phyloP scores from a whole-genome alignment of 2,797 vertebrate species.

The Neosilurus hyrtlii region DNA sequence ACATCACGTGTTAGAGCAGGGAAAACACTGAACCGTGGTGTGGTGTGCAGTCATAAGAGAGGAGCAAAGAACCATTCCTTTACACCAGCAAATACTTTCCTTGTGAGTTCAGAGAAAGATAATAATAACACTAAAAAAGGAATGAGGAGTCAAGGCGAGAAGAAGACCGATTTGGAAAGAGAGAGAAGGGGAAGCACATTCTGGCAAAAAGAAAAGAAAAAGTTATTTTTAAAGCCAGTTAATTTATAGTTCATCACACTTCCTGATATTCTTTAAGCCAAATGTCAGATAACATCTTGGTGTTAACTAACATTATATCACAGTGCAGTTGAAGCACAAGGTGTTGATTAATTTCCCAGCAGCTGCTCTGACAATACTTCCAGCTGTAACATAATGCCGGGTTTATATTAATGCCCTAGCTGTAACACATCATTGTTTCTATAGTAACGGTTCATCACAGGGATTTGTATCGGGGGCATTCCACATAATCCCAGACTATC shows the following conservation, averaged over 20 bases:
- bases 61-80: slow-evolving; percentile 6
- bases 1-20: neutral
- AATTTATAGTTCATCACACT: neutral
- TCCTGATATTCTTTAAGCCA: neutral
- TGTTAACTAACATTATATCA: neutral
- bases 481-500: neutral
- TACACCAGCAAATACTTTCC: slow-evolving; percentile 21
- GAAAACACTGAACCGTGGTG: neutral
- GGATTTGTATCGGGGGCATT: neutral
- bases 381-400: neutral
- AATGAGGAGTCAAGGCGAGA: neutral
- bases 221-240: neutral
- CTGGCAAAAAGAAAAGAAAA: neutral
- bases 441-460: neutral
- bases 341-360: neutral
- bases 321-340: neutral
- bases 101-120: slow-evolving; percentile 17
- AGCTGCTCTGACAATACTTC: neutral
- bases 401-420: neutral
- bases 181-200: neutral
- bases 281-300: neutral
- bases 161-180: neutral
- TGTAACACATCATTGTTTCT: neutral
- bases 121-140: slow-evolving; percentile 18
- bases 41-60: neutral